Base-by-base conservation (phyloP, 2,888 invertebrate species). In the Caenorhabditis doughertyi region DNA sequence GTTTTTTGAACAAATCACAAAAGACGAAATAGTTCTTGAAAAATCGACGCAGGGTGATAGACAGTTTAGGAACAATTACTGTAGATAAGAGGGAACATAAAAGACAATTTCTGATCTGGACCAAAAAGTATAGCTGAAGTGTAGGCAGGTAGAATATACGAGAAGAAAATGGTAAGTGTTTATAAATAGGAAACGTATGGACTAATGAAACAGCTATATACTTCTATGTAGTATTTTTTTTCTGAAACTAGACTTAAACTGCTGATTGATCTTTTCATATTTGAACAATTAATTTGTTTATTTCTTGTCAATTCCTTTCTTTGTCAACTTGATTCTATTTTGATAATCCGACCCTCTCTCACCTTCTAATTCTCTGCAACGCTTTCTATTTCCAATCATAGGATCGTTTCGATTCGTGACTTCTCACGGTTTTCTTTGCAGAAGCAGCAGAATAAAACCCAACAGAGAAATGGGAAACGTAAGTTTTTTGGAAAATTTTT, bases 391-490 rank as follows among this genome's bases (percentile, higher is more conserved):
- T n/a, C n/a, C 11, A 35, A 35, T 18, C 18, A 56, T 32, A 29
- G 29, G 29, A 29, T 56, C 8, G 16, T 16, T 56, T 56, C n/a
- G 29, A 13, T 44, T 16, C 44, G 4, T 21, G 25, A 8, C 29
- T 2, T 39, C 5, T 51, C 23, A 27, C 16, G n/a, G 5, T 44
- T 32, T 67, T 53, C 39, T 13, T 21, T 32, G 5, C 29, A 7
- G 3, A 4, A 32, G 3, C 11, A 9, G 35, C 8, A 27, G 2
- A 27, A 16, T n/a, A 8, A 53, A 16, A 8, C 21, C 42, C 13
- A 21, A 23, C 18, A 3, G 3, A n/a, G 55, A 42, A 27, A 70
- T 70, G 70, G 70, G 70, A 56, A 70, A 70, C 44, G 70, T 70
- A 8, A 70, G 56, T 18, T 47, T 53, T 9, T 16, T 9, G 11